Conservation (phyloP, 2,888 invertebrate genomes). For the Phytoseiulus persimilis region DNA sequence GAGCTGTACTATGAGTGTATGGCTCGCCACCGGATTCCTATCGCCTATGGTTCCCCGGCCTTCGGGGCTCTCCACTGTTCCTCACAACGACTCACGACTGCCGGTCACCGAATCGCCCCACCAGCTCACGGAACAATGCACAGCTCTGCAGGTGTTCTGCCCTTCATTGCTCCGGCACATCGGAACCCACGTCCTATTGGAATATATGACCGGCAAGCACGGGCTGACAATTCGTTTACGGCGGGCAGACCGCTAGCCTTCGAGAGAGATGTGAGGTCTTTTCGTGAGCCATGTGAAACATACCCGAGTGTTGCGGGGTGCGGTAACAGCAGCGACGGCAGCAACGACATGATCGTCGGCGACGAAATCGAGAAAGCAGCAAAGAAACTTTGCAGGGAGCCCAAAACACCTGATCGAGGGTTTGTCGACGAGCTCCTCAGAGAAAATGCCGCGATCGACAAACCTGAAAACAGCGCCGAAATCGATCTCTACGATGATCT, state of each 20-base stretch:
- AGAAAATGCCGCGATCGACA: neutral
- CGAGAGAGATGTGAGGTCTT: neutral
- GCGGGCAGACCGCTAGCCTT: neutral
- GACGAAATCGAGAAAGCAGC: too few species aligned
- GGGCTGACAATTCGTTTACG: neutral
- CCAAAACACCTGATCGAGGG: neutral
- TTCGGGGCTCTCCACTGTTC: neutral
- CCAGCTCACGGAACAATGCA: neutral
- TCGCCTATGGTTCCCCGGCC: neutral
- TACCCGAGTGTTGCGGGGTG: too few species aligned
- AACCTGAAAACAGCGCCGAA: neutral
- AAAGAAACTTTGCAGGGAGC: neutral
- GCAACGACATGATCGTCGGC: neutral
- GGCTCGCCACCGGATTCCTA: neutral
- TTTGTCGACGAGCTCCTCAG: conserved; percentile 24
- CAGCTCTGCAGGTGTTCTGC: neutral
- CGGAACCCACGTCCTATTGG: too few species aligned
- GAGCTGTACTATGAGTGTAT: conserved; percentile 33
- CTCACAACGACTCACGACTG: neutral
- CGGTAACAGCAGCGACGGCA: neutral
- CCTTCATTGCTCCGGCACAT: too few species aligned
- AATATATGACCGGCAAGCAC: too few species aligned
- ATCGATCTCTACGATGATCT: conserved; percentile 34
- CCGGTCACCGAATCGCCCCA: neutral
- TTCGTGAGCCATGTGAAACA: neutral